Evolutionary conservation across 2,888 invertebrate species (phyloP), one percentile per base, ranked within the genome.

Genomic region (Eupithecia centaureata): DNA sequence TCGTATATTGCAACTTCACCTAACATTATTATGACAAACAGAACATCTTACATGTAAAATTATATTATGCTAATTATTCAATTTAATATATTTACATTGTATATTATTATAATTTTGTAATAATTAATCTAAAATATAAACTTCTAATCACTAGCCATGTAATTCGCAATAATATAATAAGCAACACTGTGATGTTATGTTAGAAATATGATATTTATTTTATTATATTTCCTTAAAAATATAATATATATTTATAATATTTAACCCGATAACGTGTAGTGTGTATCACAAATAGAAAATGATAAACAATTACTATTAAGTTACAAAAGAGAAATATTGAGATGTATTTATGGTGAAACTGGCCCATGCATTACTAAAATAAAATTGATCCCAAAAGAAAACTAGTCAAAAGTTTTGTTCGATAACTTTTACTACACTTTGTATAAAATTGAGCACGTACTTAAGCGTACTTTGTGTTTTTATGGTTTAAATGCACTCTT

Each of bases 121-220:
- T 73, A 74, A 77, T 79, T 71, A 75, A 77, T 77, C 89, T 91
- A 91, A 86, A 80, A 87, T 89, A 92, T 92, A 92, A 89, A 89
- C 73, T 79, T 89, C 92, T 92, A 92, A 91, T 93, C 92, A 93
- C 92, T 93, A 93, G 92, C 92, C 92, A 92, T 92, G 83, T 88
- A 88, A 88, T 88, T 91, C 88, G 91, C 88, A 85, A 88, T 85
- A 85, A 88, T 85, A 81, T 73, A 68, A 47, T 71, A 77, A 75
- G 77, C 75, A 76, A 77, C 71, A 67, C 75, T 76, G 68, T 69
- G 64, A 70, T 71, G 71, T 68, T 71, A 56, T 76, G 76, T 76
- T 74, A 76, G 73, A 76, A 67, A 57, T 68, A 72, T 60, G 65
- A 62, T 54, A 56, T 56, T 28, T 56, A 10, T 33, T 33, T 10